phyloP scores from a whole-genome alignment of 2,888 invertebrate genomes.

The Molorchus minor region DNA sequence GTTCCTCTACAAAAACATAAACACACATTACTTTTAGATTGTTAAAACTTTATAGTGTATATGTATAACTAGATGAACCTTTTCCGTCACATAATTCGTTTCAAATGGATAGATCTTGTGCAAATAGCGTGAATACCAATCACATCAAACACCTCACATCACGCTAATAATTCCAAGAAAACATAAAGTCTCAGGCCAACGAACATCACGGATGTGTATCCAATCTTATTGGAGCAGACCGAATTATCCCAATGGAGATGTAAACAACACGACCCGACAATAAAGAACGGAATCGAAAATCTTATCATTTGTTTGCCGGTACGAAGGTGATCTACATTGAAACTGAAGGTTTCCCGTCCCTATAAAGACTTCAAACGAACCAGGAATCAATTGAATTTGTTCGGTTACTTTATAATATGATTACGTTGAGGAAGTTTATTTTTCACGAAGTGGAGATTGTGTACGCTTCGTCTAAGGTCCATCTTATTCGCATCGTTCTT shows the following conservation, averaged over 20 bases:
- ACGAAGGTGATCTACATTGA: slow-evolving; percentile 22
- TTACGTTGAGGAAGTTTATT: slow-evolving; percentile 26
- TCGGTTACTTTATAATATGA: slow-evolving; percentile 28
- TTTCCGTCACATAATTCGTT: too few relatives aligned
- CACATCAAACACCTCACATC: too few relatives aligned
- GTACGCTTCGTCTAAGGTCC: slow-evolving; percentile 2
- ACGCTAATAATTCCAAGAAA: too few relatives aligned
- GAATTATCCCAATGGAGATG: background rate
- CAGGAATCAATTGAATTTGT: slow-evolving; percentile 30
- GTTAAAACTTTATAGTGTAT: too few relatives aligned
- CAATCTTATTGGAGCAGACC: background rate
- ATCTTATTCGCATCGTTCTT: slow-evolving; percentile 13
- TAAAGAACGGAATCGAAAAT: slow-evolving; percentile 8
- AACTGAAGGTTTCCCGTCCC: slow-evolving; percentile 3
- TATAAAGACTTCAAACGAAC: slow-evolving; percentile 29
- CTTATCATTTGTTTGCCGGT: slow-evolving; percentile 2
- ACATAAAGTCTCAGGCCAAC: too few relatives aligned
- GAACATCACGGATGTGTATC: background rate
- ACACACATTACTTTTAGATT: too few relatives aligned
- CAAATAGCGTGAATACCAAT: too few relatives aligned
- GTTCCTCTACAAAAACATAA: too few relatives aligned
- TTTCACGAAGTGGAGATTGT: slow-evolving; percentile 1
- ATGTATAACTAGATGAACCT: too few relatives aligned
- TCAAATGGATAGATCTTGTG: too few relatives aligned
- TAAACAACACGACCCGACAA: background rate